Evolutionary conservation across 53 echinoderm and acorn worm genomes (phyloP).

Genomic region (Arbacia lixula): DNA sequence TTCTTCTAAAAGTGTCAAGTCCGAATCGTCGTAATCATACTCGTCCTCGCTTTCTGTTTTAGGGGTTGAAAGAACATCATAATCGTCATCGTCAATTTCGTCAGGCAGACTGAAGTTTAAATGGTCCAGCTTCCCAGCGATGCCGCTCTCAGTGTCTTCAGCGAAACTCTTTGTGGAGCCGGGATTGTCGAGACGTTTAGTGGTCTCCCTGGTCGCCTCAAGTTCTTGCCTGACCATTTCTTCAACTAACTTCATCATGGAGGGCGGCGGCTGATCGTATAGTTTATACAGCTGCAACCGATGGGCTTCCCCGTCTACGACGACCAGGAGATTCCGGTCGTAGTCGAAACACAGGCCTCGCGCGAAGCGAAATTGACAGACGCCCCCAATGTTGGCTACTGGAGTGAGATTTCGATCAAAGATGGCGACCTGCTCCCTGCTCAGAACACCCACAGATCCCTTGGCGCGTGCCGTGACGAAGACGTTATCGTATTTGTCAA

Average conservation of each 20-base stretch:
- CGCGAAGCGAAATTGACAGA: slow-evolving; percentile 12
- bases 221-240: too few relatives aligned
- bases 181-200: too few relatives aligned
- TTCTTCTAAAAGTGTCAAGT: not conserved
- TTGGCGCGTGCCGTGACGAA: slow-evolving; percentile 18
- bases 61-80: not conserved
- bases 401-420: not conserved
- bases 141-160: not conserved
- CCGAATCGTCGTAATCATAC: slow-evolving; percentile 15
- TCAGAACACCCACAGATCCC: not conserved
- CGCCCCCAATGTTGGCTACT: not conserved
- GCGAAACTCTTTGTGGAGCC: too few relatives aligned
- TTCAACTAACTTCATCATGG: not conserved
- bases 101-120: not conserved
- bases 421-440: slow-evolving; percentile 16
- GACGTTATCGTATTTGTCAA: slow-evolving; percentile 39
- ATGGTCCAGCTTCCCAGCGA: not conserved
- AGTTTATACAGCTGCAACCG: slow-evolving; percentile 16
- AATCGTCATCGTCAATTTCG: not conserved
- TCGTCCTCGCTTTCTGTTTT: slow-evolving; percentile 1
- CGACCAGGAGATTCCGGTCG: not conserved
- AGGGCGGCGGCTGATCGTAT: not conserved
- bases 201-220: too few relatives aligned
- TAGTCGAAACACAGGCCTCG: slow-evolving; percentile 41
- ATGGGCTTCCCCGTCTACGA: slow-evolving; percentile 39